Conservation (phyloP, 1,140 invertebrate genomes). For the Drosophila sturtevanti region DNA sequence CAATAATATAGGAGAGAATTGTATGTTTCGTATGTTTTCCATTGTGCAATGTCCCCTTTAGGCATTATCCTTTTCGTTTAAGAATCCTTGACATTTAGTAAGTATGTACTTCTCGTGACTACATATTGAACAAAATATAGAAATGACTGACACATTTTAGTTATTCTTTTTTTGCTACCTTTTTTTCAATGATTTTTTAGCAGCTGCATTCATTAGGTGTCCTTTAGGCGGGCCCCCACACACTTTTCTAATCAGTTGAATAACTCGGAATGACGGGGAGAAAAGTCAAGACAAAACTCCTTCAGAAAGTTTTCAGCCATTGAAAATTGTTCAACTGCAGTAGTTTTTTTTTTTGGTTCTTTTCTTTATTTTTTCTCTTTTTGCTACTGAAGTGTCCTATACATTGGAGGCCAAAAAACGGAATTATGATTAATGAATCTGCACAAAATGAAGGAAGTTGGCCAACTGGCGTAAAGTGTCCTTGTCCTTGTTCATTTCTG, state of each 20-base stretch:
- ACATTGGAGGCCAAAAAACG: conserved; percentile 25
- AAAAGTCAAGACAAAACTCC: conserved; percentile 28
- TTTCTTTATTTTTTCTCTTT: neutral
- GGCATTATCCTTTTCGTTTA: neutral
- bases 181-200: too few species aligned
- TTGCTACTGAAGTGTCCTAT: conserved; percentile 18
- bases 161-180: conserved; percentile 11
- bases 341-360: conserved; percentile 40
- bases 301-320: conserved; percentile 48
- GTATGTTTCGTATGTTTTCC: conserved; percentile 17
- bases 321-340: conserved; percentile 65
- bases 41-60: conserved; percentile 42
- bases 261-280: conserved; percentile 65
- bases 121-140: neutral
- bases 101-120: conserved; percentile 9
- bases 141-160: too few species aligned
- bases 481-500: conserved; percentile 22
- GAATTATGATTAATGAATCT: conserved; percentile 75
- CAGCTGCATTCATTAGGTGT: conserved; percentile 25
- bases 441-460: conserved; percentile 41
- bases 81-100: conserved; percentile 10
- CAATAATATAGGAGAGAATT: conserved; percentile 1
- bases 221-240: neutral
- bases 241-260: conserved; percentile 35
- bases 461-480: conserved; percentile 58